These are phyloP conservation scores for Labeo calbasu DNA, from an alignment of 2,797 vertebrate species.

Conservation along the genomic window DNA sequence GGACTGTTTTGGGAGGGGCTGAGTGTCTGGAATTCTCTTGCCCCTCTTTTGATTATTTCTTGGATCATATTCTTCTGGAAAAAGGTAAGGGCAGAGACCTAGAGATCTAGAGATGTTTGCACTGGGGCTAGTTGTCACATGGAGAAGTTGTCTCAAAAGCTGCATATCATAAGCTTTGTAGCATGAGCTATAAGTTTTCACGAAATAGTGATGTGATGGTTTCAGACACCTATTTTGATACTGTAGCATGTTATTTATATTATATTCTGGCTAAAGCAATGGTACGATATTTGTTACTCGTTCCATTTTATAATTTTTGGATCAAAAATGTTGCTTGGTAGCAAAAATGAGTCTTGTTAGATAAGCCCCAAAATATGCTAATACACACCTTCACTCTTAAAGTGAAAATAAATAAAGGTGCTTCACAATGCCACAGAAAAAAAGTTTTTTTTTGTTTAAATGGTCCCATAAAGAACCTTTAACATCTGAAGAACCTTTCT, in stretches of 20 bases:
- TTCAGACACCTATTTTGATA: background rate
- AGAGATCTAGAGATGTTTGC: constrained; percentile 4
- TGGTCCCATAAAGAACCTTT: too few species aligned
- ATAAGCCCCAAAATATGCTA: background rate
- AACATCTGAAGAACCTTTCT: too few species aligned
- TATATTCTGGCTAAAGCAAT: too few species aligned
- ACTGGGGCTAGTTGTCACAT: background rate
- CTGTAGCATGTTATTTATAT: background rate
- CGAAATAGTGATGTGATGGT: background rate
- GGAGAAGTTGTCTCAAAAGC: background rate
- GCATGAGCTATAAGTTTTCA: background rate
- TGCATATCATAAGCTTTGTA: background rate
- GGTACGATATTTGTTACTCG: too few species aligned
- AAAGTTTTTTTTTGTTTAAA: too few species aligned
- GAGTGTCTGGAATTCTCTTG: background rate
- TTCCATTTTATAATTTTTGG: too few species aligned
- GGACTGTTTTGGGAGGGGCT: constrained; percentile 32
- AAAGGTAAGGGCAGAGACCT: constrained; percentile 30
- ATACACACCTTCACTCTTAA: background rate
- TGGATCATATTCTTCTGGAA: constrained; percentile 21
- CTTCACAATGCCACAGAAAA: too few species aligned
- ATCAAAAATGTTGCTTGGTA: too few species aligned
- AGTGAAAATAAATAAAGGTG: too few species aligned
- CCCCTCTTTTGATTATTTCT: background rate
- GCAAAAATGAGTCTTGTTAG: too few species aligned